Evolutionary conservation across 2,888 invertebrate genomes (phyloP).

Genomic region (Drosophila aldrichi): DNA sequence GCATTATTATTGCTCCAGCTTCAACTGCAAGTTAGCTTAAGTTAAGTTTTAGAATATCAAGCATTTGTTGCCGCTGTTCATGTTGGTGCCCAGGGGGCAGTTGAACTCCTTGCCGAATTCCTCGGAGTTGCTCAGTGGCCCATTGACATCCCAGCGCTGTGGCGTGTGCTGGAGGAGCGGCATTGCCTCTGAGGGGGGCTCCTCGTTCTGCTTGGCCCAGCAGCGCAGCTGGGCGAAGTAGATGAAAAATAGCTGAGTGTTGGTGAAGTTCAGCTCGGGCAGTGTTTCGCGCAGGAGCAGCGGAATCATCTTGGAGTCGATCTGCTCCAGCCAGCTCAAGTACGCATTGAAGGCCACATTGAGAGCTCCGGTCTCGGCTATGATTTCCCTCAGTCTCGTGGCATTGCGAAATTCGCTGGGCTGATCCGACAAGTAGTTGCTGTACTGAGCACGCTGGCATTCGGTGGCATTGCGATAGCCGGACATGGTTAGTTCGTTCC

Average conservation of each 20-base stretch:
- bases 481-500: slow-evolving; percentile 63
- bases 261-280: slow-evolving; percentile 78
- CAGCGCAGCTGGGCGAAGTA: slow-evolving; percentile 82
- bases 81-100: slow-evolving; percentile 76
- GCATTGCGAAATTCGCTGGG: slow-evolving; percentile 73
- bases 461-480: slow-evolving; percentile 70
- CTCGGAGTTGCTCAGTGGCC: slow-evolving; percentile 72
- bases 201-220: slow-evolving; percentile 52
- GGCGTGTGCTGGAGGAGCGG: slow-evolving; percentile 74
- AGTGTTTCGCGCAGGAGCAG: slow-evolving; percentile 74
- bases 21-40: not conserved
- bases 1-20: not conserved
- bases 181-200: slow-evolving; percentile 58
- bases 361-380: slow-evolving; percentile 77
- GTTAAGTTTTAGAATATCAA: slow-evolving; percentile 62
- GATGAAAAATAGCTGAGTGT: slow-evolving; percentile 83
- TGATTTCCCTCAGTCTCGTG: slow-evolving; percentile 68
- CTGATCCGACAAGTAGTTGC: slow-evolving; percentile 75
- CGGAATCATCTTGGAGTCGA: slow-evolving; percentile 39
- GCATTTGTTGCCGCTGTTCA: slow-evolving; percentile 84
- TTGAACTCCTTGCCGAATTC: slow-evolving; percentile 83
- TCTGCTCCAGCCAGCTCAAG: slow-evolving; percentile 71
- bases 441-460: slow-evolving; percentile 76
- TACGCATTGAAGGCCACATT: slow-evolving; percentile 83
- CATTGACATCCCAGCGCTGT: slow-evolving; percentile 77